Conservation (phyloP, 1,140 invertebrate genomes). For the Phthorimaea operculella region DNA sequence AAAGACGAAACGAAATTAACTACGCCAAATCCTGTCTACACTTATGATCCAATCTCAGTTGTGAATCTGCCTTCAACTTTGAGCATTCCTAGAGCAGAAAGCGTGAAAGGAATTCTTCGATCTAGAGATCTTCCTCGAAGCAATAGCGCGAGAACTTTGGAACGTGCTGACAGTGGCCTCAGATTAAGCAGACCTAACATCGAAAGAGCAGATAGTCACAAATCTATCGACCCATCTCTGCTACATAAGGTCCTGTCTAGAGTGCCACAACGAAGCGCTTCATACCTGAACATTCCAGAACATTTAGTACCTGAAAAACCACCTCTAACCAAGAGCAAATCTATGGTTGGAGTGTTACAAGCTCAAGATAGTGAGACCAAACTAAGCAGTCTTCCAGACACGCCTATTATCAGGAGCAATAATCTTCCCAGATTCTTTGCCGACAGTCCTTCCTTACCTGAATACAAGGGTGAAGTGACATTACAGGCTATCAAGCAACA, state of each 20-base stretch:
- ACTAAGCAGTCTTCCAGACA: conserved; percentile 58
- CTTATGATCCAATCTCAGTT: conserved; percentile 49
- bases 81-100: conserved; percentile 54
- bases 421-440: conserved; percentile 64
- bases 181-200: conserved; percentile 36
- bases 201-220: conserved; percentile 59
- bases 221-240: conserved; percentile 55
- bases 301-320: conserved; percentile 53
- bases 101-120: conserved; percentile 53
- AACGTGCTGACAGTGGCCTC: conserved; percentile 43
- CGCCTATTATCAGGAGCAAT: conserved; percentile 61
- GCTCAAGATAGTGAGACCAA: conserved; percentile 42
- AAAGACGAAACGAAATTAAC: conserved; percentile 57
- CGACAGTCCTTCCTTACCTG: conserved; percentile 50
- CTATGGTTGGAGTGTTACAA: conserved; percentile 45
- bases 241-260: conserved; percentile 57
- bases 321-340: conserved; percentile 53
- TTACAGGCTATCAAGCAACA: conserved; percentile 59
- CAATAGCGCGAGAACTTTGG: conserved; percentile 46
- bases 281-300: conserved; percentile 60
- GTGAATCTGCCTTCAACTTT: conserved; percentile 42
- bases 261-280: conserved; percentile 62
- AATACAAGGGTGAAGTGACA: conserved; percentile 58
- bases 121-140: conserved; percentile 35
- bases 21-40: conserved; percentile 40